Percentiles rank a stretch among this genome's conserved stretches.
Evolutionary conservation across 2,113 vertebrate genomes (phyloP).

Genomic region (Siphamia tubifer): DNA sequence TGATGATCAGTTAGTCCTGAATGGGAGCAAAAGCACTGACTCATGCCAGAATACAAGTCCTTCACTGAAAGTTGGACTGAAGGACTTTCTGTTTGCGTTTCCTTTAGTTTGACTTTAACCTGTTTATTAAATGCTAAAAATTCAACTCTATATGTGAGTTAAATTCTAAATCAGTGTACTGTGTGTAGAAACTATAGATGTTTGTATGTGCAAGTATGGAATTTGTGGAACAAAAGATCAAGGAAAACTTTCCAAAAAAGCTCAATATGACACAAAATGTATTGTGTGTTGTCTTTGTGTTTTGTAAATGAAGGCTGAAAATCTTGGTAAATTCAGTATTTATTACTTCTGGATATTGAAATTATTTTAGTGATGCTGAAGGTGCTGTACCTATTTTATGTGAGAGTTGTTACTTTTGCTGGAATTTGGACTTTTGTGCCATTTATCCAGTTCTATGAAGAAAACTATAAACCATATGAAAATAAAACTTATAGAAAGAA

Average conservation of each 20-base stretch:
- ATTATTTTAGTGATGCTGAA: slow-evolving; percentile 81
- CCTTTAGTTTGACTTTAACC: slow-evolving; percentile 67
- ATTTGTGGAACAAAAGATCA: slow-evolving; percentile 78
- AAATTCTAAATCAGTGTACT: slow-evolving; percentile 79
- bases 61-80: slow-evolving; percentile 26
- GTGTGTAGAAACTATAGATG: slow-evolving; percentile 90
- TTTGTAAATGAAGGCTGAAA: slow-evolving; percentile 81
- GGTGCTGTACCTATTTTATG: slow-evolving; percentile 80
- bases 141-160: slow-evolving; percentile 74
- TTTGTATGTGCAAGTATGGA: slow-evolving; percentile 87
- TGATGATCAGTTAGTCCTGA: slow-evolving; percentile 14
- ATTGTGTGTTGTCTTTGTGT: slow-evolving; percentile 79
- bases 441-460: slow-evolving; percentile 63
- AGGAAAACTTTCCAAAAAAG: slow-evolving; percentile 62
- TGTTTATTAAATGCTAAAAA: slow-evolving; percentile 57
- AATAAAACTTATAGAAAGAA: slow-evolving; percentile 66
- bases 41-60: slow-evolving; percentile 36
- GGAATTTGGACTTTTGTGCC: slow-evolving; percentile 62
- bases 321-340: slow-evolving; percentile 74
- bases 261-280: slow-evolving; percentile 66
- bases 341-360: slow-evolving; percentile 76
- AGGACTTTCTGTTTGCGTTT: slow-evolving; percentile 44
- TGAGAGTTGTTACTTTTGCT: slow-evolving; percentile 70
- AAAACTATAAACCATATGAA: slow-evolving; percentile 62
- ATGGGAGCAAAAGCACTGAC: neutral